phyloP scores from a whole-genome alignment of 2,113 vertebrate genomes.

The Atrichornis clamosus region DNA sequence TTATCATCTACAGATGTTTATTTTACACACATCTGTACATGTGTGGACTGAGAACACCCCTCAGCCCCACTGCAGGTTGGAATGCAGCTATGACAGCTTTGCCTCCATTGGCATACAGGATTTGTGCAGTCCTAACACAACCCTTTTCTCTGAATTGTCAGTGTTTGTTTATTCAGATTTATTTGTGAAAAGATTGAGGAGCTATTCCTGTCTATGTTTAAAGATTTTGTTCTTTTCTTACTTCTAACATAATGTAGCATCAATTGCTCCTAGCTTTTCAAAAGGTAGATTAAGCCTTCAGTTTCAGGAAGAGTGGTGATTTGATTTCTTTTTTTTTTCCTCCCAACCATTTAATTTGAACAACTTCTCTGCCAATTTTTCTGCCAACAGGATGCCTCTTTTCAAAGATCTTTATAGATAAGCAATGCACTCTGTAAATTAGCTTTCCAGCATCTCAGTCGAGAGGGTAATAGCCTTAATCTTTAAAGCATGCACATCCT shows the following conservation, averaged over 20 bases:
- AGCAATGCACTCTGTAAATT: neutral
- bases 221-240: neutral
- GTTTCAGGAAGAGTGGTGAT: neutral
- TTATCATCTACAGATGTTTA: accelerated
- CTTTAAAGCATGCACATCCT: neutral
- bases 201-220: neutral
- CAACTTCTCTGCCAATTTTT: neutral
- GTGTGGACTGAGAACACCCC: neutral
- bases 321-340: neutral
- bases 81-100: neutral
- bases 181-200: neutral
- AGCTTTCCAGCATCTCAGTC: neutral
- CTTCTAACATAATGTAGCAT: neutral
- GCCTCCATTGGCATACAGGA: neutral
- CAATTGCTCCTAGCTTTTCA: neutral
- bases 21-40: accelerated
- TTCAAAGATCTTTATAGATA: neutral
- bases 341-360: neutral
- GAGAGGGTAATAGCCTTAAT: neutral
- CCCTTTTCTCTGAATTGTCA: neutral
- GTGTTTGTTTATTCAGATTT: neutral
- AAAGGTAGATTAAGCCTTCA: neutral
- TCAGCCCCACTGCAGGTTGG: neutral
- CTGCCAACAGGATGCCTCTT: neutral
- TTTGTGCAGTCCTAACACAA: neutral